Evolutionary conservation across 1,140 invertebrate genomes (phyloP), one percentile per base, ranked within the genome.

Genomic region (Zaprionus davidi): DNA sequence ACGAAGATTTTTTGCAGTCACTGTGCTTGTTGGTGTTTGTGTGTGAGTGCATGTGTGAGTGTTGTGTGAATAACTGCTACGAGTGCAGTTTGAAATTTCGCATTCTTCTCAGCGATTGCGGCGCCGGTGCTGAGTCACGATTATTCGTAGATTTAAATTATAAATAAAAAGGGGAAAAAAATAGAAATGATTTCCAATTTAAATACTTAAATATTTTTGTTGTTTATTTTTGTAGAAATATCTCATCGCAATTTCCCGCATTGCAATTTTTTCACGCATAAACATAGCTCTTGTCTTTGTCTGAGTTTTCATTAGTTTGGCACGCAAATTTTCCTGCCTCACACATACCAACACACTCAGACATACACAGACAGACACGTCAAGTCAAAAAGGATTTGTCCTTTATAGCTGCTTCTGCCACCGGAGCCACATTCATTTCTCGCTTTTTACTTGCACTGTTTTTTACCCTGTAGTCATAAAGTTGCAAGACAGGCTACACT

Each of bases 21-120:
- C 71, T 84, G 64, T 82, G 58, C 57, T 38, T 63, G 70, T 57
- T 38, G 22, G 11, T 9, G 15, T 38, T 20, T 20, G 60, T 53
- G 28, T 17, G 44, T 59, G 28, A n/a, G 53, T 34, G 51, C 22
- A 22, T 22, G 22, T 22, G 22, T 58, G 60, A 77, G 76, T 68
- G 62, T 62, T 67, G 51, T 67, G 51, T 65, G 80, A 53, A 69
- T 81, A 78, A 78, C 81, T 81, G 66, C 73, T 57, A 74, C 49
- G 68, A 58, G 20, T 68, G 78, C 70, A 78, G 78, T 81, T 78
- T 81, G 38, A 85, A 81, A 79, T 85, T 81, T 46, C 66, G 77
- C 72, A 75, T 81, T 78, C 70, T 78, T 66, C 38, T 2, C 59
- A 73, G 77, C 26, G 20, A 20, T 20, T 20, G 20, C 20, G 53